Conservation (phyloP, 1,140 invertebrate genomes). For the Drosophila arawakana region DNA sequence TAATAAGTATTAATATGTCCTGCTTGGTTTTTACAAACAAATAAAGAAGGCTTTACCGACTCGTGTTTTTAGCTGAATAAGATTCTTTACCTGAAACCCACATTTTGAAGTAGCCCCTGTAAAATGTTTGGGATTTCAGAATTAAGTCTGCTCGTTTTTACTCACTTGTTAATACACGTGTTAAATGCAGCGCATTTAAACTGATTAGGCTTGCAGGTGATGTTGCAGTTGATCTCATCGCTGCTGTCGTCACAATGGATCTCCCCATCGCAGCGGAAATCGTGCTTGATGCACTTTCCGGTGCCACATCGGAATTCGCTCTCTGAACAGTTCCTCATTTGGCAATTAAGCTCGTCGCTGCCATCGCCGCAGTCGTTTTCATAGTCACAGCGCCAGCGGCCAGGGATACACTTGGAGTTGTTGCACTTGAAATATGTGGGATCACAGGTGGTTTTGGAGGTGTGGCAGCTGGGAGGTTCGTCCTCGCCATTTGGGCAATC, state of each 20-base stretch:
- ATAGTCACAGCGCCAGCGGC: constrained; percentile 92
- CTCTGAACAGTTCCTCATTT: constrained; percentile 89
- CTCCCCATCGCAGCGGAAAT: constrained; percentile 88
- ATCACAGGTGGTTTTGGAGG: constrained; percentile 87
- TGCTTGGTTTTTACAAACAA: no score
- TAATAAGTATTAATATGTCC: no score
- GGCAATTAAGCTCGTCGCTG: constrained; percentile 89
- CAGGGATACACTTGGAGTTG: constrained; percentile 87
- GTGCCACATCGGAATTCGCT: constrained; percentile 89
- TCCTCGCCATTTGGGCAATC: constrained; percentile 91
- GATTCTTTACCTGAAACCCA: no score
- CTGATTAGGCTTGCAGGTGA: constrained; percentile 79
- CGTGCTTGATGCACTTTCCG: constrained; percentile 88
- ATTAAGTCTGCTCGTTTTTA: not conserved
- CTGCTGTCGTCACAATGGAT: constrained; percentile 90
- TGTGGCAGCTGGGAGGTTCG: constrained; percentile 87
- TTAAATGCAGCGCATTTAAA: constrained; percentile 86
- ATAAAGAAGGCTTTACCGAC: no score
- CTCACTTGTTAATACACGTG: constrained; percentile 88
- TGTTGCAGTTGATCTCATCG: constrained; percentile 88
- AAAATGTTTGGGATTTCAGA: no score
- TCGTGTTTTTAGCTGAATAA: no score
- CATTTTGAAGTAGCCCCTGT: not conserved
- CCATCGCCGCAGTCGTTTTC: constrained; percentile 92
- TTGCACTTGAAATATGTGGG: constrained; percentile 91